These are phyloP conservation scores for Babyrousa celebensis DNA, from an alignment of 2,797 vertebrate genomes.

Conservation along the genomic window DNA sequence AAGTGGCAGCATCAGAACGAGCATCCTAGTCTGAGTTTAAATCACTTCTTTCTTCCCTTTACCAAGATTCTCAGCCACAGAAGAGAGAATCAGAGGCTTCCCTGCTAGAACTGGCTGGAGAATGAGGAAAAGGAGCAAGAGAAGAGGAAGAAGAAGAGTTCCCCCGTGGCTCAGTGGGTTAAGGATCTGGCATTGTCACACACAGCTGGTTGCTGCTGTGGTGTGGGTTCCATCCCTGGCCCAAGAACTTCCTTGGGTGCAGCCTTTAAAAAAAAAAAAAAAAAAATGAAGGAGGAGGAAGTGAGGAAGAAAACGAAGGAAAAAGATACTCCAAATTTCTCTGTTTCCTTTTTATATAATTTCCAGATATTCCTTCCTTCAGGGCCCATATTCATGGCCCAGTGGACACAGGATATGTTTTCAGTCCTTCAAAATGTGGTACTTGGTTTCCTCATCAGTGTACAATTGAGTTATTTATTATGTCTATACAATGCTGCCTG, in stretches of 20 bases:
- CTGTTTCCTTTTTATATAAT: neutral
- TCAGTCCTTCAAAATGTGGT: neutral
- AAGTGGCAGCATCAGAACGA: neutral
- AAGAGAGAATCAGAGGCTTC: neutral
- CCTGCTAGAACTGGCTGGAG: neutral
- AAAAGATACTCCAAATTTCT: neutral
- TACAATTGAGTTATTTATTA: neutral
- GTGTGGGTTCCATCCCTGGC: too few species aligned
- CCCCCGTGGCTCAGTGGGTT: too few species aligned
- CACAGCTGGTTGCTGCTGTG: too few species aligned
- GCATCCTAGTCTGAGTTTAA: neutral
- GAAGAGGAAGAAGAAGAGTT: too few species aligned
- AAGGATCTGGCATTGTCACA: too few species aligned
- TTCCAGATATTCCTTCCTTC: neutral
- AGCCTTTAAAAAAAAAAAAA: too few species aligned
- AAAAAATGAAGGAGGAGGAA: neutral
- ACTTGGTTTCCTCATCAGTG: neutral
- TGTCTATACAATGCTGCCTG: neutral
- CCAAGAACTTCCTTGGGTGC: too few species aligned
- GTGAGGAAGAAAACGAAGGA: slow-evolving; percentile 64
- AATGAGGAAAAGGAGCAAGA: too few species aligned
- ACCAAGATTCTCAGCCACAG: neutral
- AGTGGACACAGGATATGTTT: neutral
- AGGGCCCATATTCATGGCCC: neutral
- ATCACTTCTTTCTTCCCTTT: neutral